Evolutionary conservation across 2,113 vertebrate species (phyloP).

Genomic region (Myrmecobius fasciatus): DNA sequence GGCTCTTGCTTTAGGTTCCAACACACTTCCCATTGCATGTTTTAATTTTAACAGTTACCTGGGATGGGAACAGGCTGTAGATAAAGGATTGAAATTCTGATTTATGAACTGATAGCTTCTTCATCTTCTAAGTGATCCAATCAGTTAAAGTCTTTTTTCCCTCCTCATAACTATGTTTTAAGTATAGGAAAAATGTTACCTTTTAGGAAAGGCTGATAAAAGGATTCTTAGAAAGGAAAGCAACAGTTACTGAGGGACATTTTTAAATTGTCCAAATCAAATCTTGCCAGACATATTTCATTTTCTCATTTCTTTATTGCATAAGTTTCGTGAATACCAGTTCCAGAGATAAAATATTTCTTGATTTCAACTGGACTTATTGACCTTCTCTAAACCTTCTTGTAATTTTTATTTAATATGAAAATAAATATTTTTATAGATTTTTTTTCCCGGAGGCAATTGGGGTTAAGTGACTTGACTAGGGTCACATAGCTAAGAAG

Average conservation of each 20-base stretch:
- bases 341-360: not conserved
- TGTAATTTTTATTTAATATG: not conserved
- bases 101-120: not conserved
- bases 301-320: not conserved
- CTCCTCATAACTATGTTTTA: not conserved
- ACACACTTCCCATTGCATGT: not conserved
- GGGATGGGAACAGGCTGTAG: not conserved
- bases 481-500: too few species aligned
- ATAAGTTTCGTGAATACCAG: not conserved
- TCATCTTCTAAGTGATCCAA: not conserved
- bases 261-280: not conserved
- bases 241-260: not conserved
- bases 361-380: not conserved
- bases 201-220: not conserved
- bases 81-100: not conserved
- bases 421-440: not conserved
- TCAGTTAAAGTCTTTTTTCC: not conserved
- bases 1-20: not conserved
- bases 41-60: not conserved
- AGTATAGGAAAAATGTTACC: not conserved
- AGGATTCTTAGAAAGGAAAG: not conserved
- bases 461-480: too few species aligned
- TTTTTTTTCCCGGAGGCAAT: too few species aligned
- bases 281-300: not conserved
- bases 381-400: not conserved